Evolutionary conservation across 1,140 invertebrate species (phyloP), one percentile per base, ranked within the genome.

Genomic region (Sitodiplosis mosellana): DNA sequence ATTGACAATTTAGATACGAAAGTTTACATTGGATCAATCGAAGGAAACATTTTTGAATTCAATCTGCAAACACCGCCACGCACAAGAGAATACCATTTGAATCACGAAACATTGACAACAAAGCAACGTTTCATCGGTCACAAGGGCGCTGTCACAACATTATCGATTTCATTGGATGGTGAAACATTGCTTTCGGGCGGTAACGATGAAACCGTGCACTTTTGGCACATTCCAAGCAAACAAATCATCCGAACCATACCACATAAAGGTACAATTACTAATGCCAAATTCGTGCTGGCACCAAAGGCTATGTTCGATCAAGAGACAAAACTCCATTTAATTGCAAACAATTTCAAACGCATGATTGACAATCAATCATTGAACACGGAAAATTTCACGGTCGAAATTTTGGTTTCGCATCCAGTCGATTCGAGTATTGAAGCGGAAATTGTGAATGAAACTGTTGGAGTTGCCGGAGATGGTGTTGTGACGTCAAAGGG

Each of bases 211-310:
- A 72, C 68, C 48, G 76, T 89, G 1, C 75, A 79, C 52, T 55
- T 89, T 19, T 92, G 87, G 87, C 77, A 91, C 53, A 75, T 88
- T 33, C 57, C 58, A 27, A 87, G 81, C 58, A 64, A 71, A 40
- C 81, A 87, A 55, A 74, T 81, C 45, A 62, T 83, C 10, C 73
- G 75, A 51, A 78, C 70, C 11, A 67, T 91, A 21, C 62, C 66
- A 18, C 79, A 83, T 52, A 85, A 81, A 62, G 83, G 81, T 17
- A 56, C 73, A 5, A 69, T 89, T 1, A 82, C 74, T 4, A 84
- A 87, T 63, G 71, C 76, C 1, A 71, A 75, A 41, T 73, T 84
- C 48, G 61, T 66, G 0, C 59, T 70, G 12, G 60, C 66, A 2
- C 68, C 65, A 14, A 65, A 66, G 17, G 67, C 66, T 36, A 66